Base-by-base conservation (phyloP, 2,113 vertebrate genomes). In the Aplodontia rufa region DNA sequence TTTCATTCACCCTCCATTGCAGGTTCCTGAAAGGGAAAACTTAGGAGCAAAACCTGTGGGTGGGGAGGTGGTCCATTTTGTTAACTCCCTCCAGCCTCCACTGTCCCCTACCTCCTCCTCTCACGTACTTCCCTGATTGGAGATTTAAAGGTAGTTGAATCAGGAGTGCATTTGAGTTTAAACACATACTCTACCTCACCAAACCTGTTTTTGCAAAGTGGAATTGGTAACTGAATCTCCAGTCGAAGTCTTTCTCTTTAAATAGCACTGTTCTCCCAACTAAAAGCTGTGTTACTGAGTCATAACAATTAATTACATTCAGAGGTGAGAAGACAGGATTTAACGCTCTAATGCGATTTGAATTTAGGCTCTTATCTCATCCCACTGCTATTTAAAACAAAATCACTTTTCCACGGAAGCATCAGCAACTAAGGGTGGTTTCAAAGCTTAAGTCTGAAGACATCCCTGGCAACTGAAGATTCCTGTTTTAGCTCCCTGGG, bases 221-320 rank as follows among this genome's bases (percentile, higher is more conserved):
- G 35, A 51, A 66, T 86, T 45, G 26, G 93, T 74, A 78, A 90
- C 93, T 47, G 74, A 89, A 22, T 86, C 82, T 87, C 64, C 69
- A 32, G 75, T 60, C 0, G 0, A 81, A 92, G 72, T 24, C 62
- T 72, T 92, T 78, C 92, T 91, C 96, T 96, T 96, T 96, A 98
- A 96, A 96, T 71, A 97, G 96, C 94, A 80, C 47, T n/a, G 1
- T 32, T 55, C 91, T 92, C 92, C 4, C 60, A 85, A 75, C 92
- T 45, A 53, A 93, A 76, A 72, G 95, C 88, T 80, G 20, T 87
- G 86, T 96, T 90, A 91, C 88, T 97, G 97, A 97, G 95, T 97
- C 96, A 97, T 94, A 97, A 97, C 96, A 98, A 97, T 96, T 97
- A 97, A 98, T 97, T 97, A 96, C 94, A 87, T 75, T 92, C 5